These are phyloP conservation scores for Napeogenes sylphis DNA, from an alignment of 2,888 invertebrate species.

Conservation along the genomic window DNA sequence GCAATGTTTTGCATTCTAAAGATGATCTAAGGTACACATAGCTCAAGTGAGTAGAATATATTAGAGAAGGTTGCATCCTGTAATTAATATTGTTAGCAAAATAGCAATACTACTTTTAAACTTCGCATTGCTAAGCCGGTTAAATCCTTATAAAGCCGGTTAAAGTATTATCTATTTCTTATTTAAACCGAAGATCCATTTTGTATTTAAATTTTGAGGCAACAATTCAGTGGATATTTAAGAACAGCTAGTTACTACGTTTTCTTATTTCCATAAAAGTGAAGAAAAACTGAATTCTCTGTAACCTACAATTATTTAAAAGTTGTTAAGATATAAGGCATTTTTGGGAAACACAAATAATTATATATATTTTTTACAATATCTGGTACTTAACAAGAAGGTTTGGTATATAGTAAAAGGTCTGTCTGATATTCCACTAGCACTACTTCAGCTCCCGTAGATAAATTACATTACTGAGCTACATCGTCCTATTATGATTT, in stretches of 20 bases:
- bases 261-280: too few species aligned
- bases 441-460: neutral
- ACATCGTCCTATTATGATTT: conserved; percentile 4
- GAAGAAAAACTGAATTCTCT: too few species aligned
- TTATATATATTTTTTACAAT: too few species aligned
- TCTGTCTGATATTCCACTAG: conserved; percentile 1
- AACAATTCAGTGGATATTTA: too few species aligned
- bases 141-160: too few species aligned
- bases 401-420: neutral
- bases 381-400: neutral
- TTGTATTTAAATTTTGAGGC: too few species aligned
- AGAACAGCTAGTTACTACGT: too few species aligned
- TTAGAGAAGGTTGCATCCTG: conserved; percentile 4
- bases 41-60: neutral
- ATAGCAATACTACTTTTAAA: conserved; percentile 1
- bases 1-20: conserved; percentile 33
- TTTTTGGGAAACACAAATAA: too few species aligned
- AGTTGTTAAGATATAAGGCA: too few species aligned
- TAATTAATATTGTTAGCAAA: conserved; percentile 5
- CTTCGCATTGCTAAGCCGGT: neutral
- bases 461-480: conserved; percentile 1
- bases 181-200: too few species aligned
- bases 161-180: too few species aligned
- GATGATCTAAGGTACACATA: conserved; percentile 19
- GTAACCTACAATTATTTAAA: too few species aligned